phyloP scores from a whole-genome alignment of 2,888 invertebrate species.

The Drosophila demipolita region DNA sequence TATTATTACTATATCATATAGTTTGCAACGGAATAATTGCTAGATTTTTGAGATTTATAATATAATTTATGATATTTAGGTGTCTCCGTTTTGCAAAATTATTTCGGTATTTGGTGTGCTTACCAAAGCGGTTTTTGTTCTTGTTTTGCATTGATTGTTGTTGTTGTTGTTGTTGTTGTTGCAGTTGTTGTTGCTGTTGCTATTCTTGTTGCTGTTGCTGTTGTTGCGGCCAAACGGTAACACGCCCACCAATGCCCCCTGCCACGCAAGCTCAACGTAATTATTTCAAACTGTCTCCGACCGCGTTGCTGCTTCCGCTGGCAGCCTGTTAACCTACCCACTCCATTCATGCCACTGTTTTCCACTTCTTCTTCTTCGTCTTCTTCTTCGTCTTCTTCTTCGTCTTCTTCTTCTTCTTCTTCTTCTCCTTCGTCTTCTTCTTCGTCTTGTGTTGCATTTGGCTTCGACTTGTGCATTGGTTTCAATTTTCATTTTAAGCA shows the following conservation, averaged over 20 bases:
- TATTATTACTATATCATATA: no score
- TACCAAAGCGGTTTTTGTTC: neutral
- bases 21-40: no score
- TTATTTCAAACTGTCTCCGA: conserved; percentile 76
- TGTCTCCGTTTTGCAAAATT: neutral
- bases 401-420: neutral
- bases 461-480: conserved; percentile 22
- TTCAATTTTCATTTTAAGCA: conserved; percentile 31
- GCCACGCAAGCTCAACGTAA: conserved; percentile 56
- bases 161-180: conserved; percentile 16
- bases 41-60: neutral
- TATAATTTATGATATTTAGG: neutral
- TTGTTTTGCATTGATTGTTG: conserved; percentile 45
- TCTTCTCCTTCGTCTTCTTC: conserved; percentile 20
- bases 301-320: conserved; percentile 62
- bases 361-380: conserved; percentile 12
- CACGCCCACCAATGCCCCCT: conserved; percentile 2
- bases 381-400: conserved; percentile 10
- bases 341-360: neutral
- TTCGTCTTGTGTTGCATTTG: conserved; percentile 30
- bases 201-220: conserved; percentile 8
- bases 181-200: conserved; percentile 21
- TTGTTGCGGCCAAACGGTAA: conserved; percentile 30
- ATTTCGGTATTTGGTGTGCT: neutral
- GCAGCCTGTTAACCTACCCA: conserved; percentile 37